phyloP scores from a whole-genome alignment of 2,888 invertebrate genomes.

The Tipula unca region DNA sequence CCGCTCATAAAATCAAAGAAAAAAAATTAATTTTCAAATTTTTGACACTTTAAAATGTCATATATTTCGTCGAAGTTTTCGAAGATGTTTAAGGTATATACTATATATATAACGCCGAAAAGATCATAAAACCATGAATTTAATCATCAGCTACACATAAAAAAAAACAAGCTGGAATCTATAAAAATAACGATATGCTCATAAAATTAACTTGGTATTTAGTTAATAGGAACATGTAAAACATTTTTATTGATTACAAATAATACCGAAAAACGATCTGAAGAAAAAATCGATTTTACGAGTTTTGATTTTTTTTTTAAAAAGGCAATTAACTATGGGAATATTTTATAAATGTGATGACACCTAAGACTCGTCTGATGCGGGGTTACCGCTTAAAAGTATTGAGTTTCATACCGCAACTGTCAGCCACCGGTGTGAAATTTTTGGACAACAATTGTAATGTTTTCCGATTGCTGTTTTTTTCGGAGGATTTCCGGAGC shows the following conservation, averaged over 20 bases:
- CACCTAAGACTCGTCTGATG: not conserved
- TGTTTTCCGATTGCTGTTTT: no score
- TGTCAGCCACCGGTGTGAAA: no score
- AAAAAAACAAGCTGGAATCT: not conserved
- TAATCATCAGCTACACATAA: conserved; percentile 14
- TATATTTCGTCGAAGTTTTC: not conserved
- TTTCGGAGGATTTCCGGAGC: no score
- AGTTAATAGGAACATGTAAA: not conserved
- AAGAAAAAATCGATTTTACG: not conserved
- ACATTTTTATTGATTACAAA: not conserved
- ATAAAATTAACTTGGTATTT: not conserved
- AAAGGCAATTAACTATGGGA: not conserved
- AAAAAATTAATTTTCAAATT: not conserved
- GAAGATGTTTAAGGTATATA: not conserved
- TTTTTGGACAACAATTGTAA: no score
- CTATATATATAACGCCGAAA: not conserved
- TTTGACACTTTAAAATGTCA: conserved; percentile 14
- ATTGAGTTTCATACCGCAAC: not conserved
- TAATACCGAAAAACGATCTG: not conserved
- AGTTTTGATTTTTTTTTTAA: not conserved
- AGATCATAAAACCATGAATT: not conserved
- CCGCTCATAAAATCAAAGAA: not conserved
- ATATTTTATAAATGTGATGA: not conserved
- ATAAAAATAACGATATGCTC: not conserved
- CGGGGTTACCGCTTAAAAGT: not conserved